Evolutionary conservation across 2,797 vertebrate species (phyloP).

Genomic region (Cirrhinus molitorella): DNA sequence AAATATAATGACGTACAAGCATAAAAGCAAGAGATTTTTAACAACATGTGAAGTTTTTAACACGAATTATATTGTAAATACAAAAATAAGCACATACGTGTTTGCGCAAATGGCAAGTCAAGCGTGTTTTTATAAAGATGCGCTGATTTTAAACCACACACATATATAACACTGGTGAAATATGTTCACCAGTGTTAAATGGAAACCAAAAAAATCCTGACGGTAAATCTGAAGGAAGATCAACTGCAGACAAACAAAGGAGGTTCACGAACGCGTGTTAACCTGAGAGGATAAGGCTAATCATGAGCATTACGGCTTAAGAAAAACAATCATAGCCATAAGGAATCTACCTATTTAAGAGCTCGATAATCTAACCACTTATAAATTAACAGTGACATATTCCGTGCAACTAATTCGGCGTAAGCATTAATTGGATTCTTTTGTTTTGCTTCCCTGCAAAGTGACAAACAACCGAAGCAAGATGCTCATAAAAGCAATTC

Average conservation of each 20-base stretch:
- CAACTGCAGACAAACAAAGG: constrained; percentile 49
- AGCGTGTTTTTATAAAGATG: background rate
- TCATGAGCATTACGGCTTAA: constrained; percentile 32
- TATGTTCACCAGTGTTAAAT: background rate
- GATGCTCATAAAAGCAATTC: background rate
- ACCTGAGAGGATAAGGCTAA: constrained; percentile 50
- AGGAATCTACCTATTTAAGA: constrained; percentile 1
- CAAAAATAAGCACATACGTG: background rate
- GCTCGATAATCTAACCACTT: background rate
- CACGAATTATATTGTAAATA: background rate
- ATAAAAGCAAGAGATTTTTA: background rate
- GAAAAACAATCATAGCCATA: constrained; percentile 25
- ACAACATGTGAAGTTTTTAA: background rate
- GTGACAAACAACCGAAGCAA: constrained; percentile 31
- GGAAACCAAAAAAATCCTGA: background rate
- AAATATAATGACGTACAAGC: no score
- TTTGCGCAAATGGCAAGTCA: background rate
- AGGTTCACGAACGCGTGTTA: constrained; percentile 27
- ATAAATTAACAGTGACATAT: background rate
- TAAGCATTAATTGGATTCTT: background rate
- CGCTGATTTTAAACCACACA: background rate
- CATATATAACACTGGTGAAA: background rate
- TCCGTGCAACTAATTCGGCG: background rate
- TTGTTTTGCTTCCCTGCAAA: constrained; percentile 15
- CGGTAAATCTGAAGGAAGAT: background rate